phyloP scores from a whole-genome alignment of 2,113 vertebrate genomes.

The Triplophysa tibetana region DNA sequence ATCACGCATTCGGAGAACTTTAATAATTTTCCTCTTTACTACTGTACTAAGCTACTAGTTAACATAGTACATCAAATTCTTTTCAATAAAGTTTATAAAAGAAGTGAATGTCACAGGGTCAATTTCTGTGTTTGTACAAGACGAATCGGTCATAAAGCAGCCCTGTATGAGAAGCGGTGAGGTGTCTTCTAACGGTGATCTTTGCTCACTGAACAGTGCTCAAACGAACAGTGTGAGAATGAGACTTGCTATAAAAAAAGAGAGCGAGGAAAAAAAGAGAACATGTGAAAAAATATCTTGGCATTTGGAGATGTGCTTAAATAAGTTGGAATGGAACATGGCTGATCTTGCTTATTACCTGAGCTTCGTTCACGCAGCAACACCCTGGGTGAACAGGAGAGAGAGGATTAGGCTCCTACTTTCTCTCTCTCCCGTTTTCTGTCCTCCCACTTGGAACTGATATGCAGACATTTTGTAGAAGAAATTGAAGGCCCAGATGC shows the following conservation, averaged over 20 bases:
- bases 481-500: not conserved
- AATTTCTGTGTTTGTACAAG: constrained; percentile 1
- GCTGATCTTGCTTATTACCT: constrained; percentile 51
- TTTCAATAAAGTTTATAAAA: not conserved
- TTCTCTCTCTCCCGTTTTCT: not conserved
- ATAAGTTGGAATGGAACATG: constrained; percentile 66
- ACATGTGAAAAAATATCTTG: constrained; percentile 19
- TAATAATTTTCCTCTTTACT: too few relatives aligned
- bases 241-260: constrained; percentile 48
- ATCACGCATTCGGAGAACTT: too few relatives aligned
- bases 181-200: constrained; percentile 56
- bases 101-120: constrained; percentile 8
- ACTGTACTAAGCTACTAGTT: not conserved
- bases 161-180: constrained; percentile 31
- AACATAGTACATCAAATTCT: not conserved
- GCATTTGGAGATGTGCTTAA: constrained; percentile 66
- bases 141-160: constrained; percentile 34
- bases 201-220: constrained; percentile 59
- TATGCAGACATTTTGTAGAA: constrained; percentile 4
- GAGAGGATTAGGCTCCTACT: constrained; percentile 38
- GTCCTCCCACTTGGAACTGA: constrained; percentile 1
- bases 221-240: constrained; percentile 61
- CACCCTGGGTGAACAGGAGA: constrained; percentile 24
- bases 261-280: constrained; percentile 50
- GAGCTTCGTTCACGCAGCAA: constrained; percentile 32